Evolutionary conservation across 2,888 invertebrate species (phyloP).

Genomic region (Sycophila texana): DNA sequence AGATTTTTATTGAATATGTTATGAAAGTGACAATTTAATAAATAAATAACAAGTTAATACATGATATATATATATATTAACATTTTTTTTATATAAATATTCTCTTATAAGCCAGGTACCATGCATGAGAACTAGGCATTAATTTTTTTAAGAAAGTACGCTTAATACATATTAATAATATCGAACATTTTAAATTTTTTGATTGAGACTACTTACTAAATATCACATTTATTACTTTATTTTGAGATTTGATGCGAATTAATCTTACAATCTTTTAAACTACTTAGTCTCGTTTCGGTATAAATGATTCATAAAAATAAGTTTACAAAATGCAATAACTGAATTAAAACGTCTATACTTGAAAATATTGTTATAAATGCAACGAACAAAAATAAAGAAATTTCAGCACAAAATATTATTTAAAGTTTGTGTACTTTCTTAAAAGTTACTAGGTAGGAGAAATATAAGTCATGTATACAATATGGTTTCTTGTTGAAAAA

Average conservation of each 20-base stretch:
- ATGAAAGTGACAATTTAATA: slow-evolving; percentile 36
- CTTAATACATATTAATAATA: too few relatives aligned
- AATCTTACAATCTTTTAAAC: not conserved
- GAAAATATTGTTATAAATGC: too few relatives aligned
- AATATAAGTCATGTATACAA: slow-evolving; percentile 10
- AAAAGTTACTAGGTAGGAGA: slow-evolving; percentile 5
- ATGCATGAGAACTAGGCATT: slow-evolving; percentile 31
- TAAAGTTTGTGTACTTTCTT: slow-evolving; percentile 35
- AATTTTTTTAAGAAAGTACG: slow-evolving; percentile 38
- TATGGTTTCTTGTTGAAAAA: slow-evolving; percentile 6
- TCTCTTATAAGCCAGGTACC: slow-evolving; percentile 48
- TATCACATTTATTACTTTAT: slow-evolving; percentile 22
- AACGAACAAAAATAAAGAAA: too few relatives aligned
- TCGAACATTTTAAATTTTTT: not conserved
- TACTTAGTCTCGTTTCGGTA: not conserved
- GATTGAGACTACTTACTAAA: slow-evolving; percentile 32
- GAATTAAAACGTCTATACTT: too few relatives aligned
- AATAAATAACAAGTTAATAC: slow-evolving; percentile 46
- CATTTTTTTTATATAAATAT: slow-evolving; percentile 35
- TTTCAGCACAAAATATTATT: not conserved
- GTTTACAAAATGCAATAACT: too few relatives aligned
- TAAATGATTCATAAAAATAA: too few relatives aligned
- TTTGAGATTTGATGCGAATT: slow-evolving; percentile 7
- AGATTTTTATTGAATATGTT: slow-evolving; percentile 34
- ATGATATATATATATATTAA: slow-evolving; percentile 46